These are phyloP conservation scores for Henricia sp. DNA, from an alignment of 53 echinoderm and acorn worm species.

Conservation along the genomic window DNA sequence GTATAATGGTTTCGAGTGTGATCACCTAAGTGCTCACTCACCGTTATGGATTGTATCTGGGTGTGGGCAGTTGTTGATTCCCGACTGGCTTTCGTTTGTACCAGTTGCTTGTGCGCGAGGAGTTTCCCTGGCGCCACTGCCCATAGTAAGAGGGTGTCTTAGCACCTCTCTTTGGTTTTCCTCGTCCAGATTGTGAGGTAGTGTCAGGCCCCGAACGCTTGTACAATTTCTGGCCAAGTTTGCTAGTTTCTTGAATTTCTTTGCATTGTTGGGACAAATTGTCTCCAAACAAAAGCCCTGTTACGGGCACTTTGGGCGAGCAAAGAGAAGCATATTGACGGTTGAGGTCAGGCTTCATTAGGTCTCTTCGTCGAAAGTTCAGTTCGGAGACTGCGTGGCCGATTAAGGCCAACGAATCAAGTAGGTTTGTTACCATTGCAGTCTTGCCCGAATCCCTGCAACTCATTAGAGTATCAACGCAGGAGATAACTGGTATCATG, in stretches of 20 bases:
- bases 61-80: neutral
- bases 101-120: slow-evolving; percentile 9
- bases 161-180: neutral
- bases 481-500: neutral
- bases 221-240: slow-evolving; percentile 6
- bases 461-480: too few species aligned
- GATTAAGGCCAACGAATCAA: neutral
- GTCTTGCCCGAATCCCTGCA: neutral
- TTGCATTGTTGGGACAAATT: slow-evolving; percentile 30
- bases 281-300: slow-evolving; percentile 29
- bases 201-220: too few species aligned
- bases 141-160: neutral
- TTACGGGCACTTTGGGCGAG: slow-evolving; percentile 12
- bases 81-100: neutral
- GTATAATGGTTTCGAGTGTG: too few species aligned
- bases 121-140: slow-evolving; percentile 1
- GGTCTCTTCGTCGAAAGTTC: neutral
- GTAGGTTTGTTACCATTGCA: neutral
- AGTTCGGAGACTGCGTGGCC: neutral
- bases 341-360: too few species aligned
- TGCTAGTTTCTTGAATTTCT: slow-evolving; percentile 14
- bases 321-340: neutral
- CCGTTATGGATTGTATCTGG: neutral
- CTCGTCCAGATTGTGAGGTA: neutral
- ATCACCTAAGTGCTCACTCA: too few species aligned